Base-by-base conservation (phyloP, 2,888 invertebrate species). In the Pyrochroa serraticornis region DNA sequence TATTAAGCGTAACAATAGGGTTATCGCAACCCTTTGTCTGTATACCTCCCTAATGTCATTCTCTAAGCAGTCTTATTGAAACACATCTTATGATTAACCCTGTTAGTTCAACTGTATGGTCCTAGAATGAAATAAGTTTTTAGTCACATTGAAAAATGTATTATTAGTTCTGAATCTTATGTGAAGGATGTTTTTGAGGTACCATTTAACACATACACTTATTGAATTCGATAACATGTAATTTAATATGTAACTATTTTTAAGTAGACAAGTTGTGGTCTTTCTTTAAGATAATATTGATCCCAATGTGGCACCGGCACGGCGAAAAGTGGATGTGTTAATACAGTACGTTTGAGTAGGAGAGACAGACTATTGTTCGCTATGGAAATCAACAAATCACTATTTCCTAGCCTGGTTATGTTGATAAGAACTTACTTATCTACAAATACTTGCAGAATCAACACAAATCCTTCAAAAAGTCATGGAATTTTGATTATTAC, bases 1-100 rank as follows among this genome's bases (percentile, higher is more conserved):
- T 76, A 72, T 73, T 77, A 77, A 78, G 77, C 76, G 76, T 77
- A 77, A 77, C 76, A 75, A 73, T 71, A 69, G 69, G 67, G 63
- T 55, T 54, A 33, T 36, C 22, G 36, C 42, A 51, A 55, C 65
- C 72, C 67, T 69, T 67, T 69, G 70, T 74, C 70, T 75, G 73
- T 75, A 73, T 72, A 73, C 74, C 71, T 72, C 72, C 73, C 71
- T 73, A 75, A 72, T 75, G 76, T 74, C 76, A 74, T 74, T 73
- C 74, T 74, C 73, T 76, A 75, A 73, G 73, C 77, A 77, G 77
- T 77, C 77, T 77, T 77, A 75, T 75, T 71, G 71, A 72, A 75
- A 75, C 72, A 74, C 72, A 65, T 76, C 71, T 71, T 73, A 72
- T 72, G 66, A 72, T 72, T 74, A 76, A 77, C 75, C 77, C 77